Conservation (phyloP, 2,888 invertebrate genomes). For the Rambutsinella grinnellia region DNA sequence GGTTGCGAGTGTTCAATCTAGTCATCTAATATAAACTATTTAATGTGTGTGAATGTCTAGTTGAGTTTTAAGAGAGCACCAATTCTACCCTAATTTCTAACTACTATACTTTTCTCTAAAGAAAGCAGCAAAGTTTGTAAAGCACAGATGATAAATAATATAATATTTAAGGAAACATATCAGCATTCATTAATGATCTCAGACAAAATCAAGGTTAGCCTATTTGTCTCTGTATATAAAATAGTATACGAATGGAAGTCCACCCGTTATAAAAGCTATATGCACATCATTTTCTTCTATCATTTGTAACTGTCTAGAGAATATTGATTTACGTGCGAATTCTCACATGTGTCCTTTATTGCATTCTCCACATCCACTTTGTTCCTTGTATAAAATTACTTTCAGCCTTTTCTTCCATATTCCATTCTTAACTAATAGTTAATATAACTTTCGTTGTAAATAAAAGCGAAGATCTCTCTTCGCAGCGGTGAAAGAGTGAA, state of each 20-base stretch:
- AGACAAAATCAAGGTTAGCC: not conserved
- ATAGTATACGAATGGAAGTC: not conserved
- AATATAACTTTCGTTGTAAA: too few species aligned
- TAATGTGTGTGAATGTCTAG: too few species aligned
- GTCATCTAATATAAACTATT: too few species aligned
- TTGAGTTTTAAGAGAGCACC: too few species aligned
- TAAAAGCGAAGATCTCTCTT: too few species aligned
- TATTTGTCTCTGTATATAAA: not conserved
- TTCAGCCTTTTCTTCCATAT: too few species aligned
- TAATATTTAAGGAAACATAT: too few species aligned
- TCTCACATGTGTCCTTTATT: slow-evolving; percentile 13
- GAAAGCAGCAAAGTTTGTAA: not conserved
- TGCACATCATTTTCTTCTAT: not conserved
- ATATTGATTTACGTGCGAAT: slow-evolving; percentile 50
- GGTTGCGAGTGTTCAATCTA: slow-evolving; percentile 65
- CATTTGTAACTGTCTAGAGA: slow-evolving; percentile 17
- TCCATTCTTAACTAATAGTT: too few species aligned
- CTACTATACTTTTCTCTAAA: slow-evolving; percentile 27
- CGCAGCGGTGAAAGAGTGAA: not conserved
- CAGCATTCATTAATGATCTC: not conserved
- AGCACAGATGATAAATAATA: not conserved
- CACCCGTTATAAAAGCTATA: not conserved
- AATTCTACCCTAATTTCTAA: too few species aligned
- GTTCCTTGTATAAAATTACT: too few species aligned
- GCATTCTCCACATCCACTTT: too few species aligned